These are phyloP conservation scores for Operophtera brumata DNA, from an alignment of 2,888 invertebrate species.

Conservation along the genomic window DNA sequence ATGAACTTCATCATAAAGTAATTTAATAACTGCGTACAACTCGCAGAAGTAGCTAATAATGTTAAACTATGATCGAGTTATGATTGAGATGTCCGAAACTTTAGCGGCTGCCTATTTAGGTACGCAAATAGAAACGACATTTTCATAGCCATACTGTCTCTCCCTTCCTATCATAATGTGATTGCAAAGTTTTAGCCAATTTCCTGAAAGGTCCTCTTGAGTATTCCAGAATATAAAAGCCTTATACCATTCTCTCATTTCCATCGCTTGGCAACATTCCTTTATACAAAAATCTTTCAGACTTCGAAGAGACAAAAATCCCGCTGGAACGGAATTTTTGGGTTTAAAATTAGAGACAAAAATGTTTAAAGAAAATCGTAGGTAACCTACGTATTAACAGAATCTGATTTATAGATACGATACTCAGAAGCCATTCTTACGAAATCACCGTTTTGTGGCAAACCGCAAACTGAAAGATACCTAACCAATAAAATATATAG, in stretches of 20 bases:
- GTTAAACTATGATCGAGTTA: slow-evolving; percentile 4
- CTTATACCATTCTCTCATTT: too few relatives aligned
- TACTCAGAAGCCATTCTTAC: slow-evolving; percentile 15
- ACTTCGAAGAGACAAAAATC: neutral
- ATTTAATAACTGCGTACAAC: too few relatives aligned
- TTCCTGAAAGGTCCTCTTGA: neutral
- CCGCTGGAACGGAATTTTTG: too few relatives aligned
- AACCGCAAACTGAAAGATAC: slow-evolving; percentile 29
- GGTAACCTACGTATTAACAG: neutral
- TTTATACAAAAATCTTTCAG: neutral
- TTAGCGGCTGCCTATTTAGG: neutral
- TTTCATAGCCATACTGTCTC: neutral
- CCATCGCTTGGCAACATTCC: neutral
- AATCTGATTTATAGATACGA: slow-evolving; percentile 1
- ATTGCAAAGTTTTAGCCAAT: neutral
- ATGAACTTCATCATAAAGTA: too few relatives aligned
- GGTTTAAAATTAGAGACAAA: too few relatives aligned
- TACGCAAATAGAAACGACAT: neutral
- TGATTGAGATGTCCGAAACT: slow-evolving; percentile 8
- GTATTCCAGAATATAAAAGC: too few relatives aligned
- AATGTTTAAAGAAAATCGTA: slow-evolving; percentile 8
- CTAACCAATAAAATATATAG: slow-evolving; percentile 32
- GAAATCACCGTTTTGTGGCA: slow-evolving; percentile 30
- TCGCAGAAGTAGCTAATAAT: neutral
- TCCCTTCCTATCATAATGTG: neutral